Conservation (phyloP, 1,140 invertebrate genomes). For the Musca vetustissima region DNA sequence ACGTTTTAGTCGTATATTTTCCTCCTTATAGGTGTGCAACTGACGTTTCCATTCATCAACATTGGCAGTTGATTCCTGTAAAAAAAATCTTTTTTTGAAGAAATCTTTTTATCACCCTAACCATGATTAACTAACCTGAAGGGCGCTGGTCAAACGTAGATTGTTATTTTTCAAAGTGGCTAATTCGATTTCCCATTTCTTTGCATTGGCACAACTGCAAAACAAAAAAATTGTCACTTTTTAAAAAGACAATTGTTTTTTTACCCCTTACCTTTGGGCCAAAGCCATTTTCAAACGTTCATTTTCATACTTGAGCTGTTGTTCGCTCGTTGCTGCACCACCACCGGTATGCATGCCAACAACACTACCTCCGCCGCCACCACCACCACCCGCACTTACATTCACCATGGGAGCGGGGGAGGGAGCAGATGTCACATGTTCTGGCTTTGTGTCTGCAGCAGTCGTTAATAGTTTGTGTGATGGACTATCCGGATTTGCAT, state of each 20-base stretch:
- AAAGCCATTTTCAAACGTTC: slow-evolving; percentile 92
- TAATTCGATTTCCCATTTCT: slow-evolving; percentile 98
- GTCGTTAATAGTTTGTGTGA: slow-evolving; percentile 47
- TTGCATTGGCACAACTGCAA: slow-evolving; percentile 90
- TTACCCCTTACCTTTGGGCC: slow-evolving; percentile 82
- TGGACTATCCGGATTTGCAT: slow-evolving; percentile 55
- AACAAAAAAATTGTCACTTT: not conserved
- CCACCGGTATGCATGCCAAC: slow-evolving; percentile 50
- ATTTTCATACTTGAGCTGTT: slow-evolving; percentile 96
- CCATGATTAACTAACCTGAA: slow-evolving; percentile 64
- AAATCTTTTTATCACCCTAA: not conserved
- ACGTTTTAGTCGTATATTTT: slow-evolving; percentile 84
- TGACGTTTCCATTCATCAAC: slow-evolving; percentile 99
- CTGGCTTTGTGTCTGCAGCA: slow-evolving; percentile 42
- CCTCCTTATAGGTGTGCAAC: slow-evolving; percentile 93
- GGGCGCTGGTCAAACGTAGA: slow-evolving; percentile 86
- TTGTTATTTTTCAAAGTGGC: slow-evolving; percentile 96
- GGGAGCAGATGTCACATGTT: slow-evolving; percentile 35
- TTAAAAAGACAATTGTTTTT: not conserved
- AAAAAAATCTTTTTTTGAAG: not conserved
- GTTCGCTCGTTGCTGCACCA: slow-evolving; percentile 65
- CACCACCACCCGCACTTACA: slow-evolving; percentile 48
- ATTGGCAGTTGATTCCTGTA: slow-evolving; percentile 90
- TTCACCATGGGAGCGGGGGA: slow-evolving; percentile 47
- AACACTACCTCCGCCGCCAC: slow-evolving; percentile 44